Evolutionary conservation across 2,113 vertebrate genomes (phyloP).

Genomic region (Crotalus helleri): DNA sequence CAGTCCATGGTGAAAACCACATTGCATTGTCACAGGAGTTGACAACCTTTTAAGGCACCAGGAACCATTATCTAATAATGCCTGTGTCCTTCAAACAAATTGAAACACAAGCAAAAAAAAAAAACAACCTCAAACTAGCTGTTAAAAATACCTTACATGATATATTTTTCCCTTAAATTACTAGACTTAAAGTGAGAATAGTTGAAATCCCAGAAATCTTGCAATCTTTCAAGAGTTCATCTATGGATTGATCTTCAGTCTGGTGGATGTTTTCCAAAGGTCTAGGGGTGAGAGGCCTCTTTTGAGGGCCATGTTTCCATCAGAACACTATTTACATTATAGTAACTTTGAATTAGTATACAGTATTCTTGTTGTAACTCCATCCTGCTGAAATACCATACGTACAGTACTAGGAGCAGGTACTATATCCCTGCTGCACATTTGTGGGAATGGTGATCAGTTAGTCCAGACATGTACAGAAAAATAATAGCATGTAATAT

Average conservation of each 20-base stretch:
- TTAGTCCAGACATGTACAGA: neutral
- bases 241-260: neutral
- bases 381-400: neutral
- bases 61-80: neutral
- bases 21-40: neutral
- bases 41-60: neutral
- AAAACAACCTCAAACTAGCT: neutral
- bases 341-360: neutral
- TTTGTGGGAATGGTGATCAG: neutral
- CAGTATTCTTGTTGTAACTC: neutral
- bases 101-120: neutral
- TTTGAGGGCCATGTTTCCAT: neutral
- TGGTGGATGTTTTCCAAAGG: neutral
- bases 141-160: neutral
- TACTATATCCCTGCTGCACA: neutral
- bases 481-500: slow-evolving; percentile 21
- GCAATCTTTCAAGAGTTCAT: neutral
- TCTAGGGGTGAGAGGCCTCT: neutral
- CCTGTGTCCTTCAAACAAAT: neutral
- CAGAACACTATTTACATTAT: neutral
- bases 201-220: neutral
- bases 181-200: neutral
- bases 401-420: neutral
- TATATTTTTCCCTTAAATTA: neutral
- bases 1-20: neutral